These are phyloP conservation scores for Muricea muricata DNA, from an alignment of 92 coral and sea anemone genomes.

Conservation along the genomic window DNA sequence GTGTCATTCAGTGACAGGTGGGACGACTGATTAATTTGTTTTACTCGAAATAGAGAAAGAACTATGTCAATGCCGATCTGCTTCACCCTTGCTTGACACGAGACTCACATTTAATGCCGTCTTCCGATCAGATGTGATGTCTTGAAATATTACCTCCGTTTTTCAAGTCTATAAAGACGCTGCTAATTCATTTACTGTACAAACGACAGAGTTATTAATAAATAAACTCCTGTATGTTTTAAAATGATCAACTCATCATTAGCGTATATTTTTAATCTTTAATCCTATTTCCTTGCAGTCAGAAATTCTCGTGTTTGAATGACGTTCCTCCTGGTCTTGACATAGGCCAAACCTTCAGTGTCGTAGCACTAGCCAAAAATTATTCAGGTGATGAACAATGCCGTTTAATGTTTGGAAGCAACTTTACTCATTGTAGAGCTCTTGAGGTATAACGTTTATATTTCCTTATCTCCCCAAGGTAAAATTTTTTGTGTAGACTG, in stretches of 20 bases:
- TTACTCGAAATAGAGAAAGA: neutral
- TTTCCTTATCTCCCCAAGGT: no score
- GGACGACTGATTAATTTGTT: neutral
- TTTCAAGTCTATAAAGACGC: no score
- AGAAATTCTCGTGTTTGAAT: conserved; percentile 58
- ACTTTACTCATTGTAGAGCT: conserved; percentile 68
- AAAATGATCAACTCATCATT: no score
- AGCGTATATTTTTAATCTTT: no score
- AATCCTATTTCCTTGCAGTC: neutral
- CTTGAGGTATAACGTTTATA: conserved; percentile 63
- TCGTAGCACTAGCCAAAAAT: neutral
- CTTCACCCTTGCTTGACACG: conserved; percentile 11
- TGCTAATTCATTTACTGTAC: no score
- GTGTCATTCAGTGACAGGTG: conserved; percentile 16
- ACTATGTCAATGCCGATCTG: neutral
- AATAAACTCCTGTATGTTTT: no score
- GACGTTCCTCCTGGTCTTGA: conserved; percentile 67
- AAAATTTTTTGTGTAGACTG: no score
- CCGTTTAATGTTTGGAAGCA: conserved; percentile 66
- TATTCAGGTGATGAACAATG: conserved; percentile 74
- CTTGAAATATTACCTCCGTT: no score
- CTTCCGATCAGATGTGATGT: no score
- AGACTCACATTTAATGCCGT: no score
- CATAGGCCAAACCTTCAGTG: conserved; percentile 30
- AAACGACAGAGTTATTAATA: no score